Base-by-base conservation (phyloP, 1,140 invertebrate species). In the Anadara kagoshimensis region DNA sequence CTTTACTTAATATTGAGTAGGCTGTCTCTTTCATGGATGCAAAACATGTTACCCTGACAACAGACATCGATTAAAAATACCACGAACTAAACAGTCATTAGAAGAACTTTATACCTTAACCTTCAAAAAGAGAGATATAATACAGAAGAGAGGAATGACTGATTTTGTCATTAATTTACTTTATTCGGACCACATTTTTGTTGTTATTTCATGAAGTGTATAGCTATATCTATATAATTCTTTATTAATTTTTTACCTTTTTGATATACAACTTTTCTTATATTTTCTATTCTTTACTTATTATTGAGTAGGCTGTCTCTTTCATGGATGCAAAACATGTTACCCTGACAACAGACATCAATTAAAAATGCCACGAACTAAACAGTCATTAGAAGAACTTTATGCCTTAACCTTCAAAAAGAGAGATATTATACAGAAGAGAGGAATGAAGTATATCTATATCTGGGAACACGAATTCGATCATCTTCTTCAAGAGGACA, bases 381-480 rank as follows among this genome's bases (percentile, higher is more conserved):
- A 68, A 53, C 63, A 73, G 22, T 70, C 71, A 0, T 56, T 81
- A 22, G 44, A 53, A 7, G 67, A 81, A 57, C 45, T 77, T 4
- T 76, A 59, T 22, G 58, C 69, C 41, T 14, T 53, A 20, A 79
- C 72, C 22, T 20, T 49, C 24, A 62, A 73, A 54, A 69, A 67
- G 62, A 45, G 61, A 58, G 59, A 16, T 12, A 18, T 63, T 14
- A 64, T 79, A 5, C 47, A 70, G 26, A 44, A 24, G 1, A n/a
- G 67, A 54, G 68, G 61, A 11, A 64, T 73, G 11, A 64, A 78
- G 22, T 63, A 73, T 5, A 57, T 80, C 8, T 41, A 12, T 5
- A 75, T 79, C 14, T 78, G 78, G 78, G 76, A 83, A 68, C 69
- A 75, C 43, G 59, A 83, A 45, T n/a, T 78, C 51, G 18, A 64